phyloP scores from a whole-genome alignment of 2,888 invertebrate species.

The Rutpela maculata region DNA sequence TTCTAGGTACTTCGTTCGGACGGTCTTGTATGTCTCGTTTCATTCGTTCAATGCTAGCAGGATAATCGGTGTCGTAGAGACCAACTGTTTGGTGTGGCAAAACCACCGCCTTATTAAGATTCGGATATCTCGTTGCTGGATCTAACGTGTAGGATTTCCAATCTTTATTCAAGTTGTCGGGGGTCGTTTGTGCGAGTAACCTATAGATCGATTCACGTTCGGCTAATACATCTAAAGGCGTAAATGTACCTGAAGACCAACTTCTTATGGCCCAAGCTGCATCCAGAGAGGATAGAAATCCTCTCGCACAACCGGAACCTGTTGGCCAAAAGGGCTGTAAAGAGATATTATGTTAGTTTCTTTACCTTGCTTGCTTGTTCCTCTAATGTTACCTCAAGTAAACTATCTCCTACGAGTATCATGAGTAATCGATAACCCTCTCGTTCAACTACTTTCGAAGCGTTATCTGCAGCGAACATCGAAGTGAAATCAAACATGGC shows the following conservation, averaged over 20 bases:
- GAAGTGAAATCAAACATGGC: conserved; percentile 99
- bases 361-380: background rate
- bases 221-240: conserved; percentile 90
- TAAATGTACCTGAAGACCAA: conserved; percentile 83
- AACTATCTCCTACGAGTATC: conserved; percentile 95
- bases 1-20: conserved; percentile 78
- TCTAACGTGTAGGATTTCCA: conserved; percentile 91
- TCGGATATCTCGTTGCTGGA: conserved; percentile 90
- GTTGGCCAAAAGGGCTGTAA: conserved; percentile 97
- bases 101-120: conserved; percentile 85
- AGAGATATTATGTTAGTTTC: conserved; percentile 8
- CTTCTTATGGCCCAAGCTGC: conserved; percentile 95
- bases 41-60: conserved; percentile 77
- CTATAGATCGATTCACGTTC: conserved; percentile 95
- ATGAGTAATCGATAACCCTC: conserved; percentile 89
- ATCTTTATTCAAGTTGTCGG: conserved; percentile 95
- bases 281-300: conserved; percentile 96
- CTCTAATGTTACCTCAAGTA: conserved; percentile 83
- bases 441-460: conserved; percentile 86
- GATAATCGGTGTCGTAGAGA: conserved; percentile 84
- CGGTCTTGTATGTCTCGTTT: conserved; percentile 64
- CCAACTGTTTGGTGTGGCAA: conserved; percentile 85
- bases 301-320: conserved; percentile 98
- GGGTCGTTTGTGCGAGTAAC: conserved; percentile 92
- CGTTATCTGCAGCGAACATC: conserved; percentile 98